Evolutionary conservation across 92 coral and sea anemone genomes (phyloP), one percentile per base, ranked within the genome.

Genomic region (Umimayanthus chanpuru): DNA sequence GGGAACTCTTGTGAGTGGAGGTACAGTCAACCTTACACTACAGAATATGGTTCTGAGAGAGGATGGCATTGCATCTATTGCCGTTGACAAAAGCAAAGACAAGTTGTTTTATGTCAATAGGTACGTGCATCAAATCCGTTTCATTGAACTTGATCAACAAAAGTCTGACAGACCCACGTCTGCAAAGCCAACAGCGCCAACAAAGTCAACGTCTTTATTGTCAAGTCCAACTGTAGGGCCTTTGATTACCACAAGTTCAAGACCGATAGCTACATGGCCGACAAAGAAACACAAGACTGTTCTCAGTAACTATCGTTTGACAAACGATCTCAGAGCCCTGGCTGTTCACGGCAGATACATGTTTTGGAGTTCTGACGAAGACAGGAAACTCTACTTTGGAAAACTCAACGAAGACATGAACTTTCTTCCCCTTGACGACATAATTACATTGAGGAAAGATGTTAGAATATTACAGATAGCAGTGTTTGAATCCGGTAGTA

Each of bases 381-480:
- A 79, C 9, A 29, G 67, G 14, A 53, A 79, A 53, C 56, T 79
- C 20, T 79, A 79, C 40, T 20, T 29, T 11, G 83, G 83, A 53
- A 79, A 55, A 30, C 83, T 79, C 12, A 79, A 79, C 61, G 71
- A 79, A 55, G 83, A 79, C 39, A 79, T 50, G 83, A 53, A 55
- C 43, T 79, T 79, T 79, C 71, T 79, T 9, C 83, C 83, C 9
- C 30, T 16, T 15, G 39, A 55, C 3, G 68, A 55, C 61, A 79
- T 79, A 14, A 38, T 16, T 6, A 79, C 83, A 28, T 4, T 79
- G 16, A 53, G 61, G 70, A 53, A 39, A 29, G 70, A 53, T 4
- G 83, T 53, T 28, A 2, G 41, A 50, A 79, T 65, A 15, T 3
- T 25, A 1, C 83, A 79, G 32, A 79, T 79, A 55, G 44, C 47